A percentile compares a stretch with the other conserved stretches of the same genome.
phyloP scores from a whole-genome alignment of 1,140 invertebrate species.

The Muscidifurax raptorellus region DNA sequence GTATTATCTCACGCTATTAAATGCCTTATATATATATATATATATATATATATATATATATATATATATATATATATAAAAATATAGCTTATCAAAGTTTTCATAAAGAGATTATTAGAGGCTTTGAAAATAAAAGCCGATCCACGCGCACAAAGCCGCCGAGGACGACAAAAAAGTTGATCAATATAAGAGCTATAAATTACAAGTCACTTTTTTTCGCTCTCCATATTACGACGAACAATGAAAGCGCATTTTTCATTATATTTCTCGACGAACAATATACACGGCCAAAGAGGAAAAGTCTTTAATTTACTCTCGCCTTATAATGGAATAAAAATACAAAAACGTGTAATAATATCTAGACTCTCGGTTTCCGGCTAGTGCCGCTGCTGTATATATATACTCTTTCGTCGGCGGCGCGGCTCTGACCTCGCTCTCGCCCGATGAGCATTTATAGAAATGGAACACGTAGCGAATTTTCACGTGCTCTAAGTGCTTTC shows the following conservation, averaged over 20 bases:
- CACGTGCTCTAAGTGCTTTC: constrained; percentile 6
- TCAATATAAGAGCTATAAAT: no score
- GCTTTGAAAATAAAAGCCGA: no score
- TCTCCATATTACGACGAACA: not conserved
- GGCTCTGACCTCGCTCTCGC: not conserved
- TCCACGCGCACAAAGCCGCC: no score
- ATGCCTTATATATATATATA: not conserved
- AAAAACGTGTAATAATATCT: constrained; percentile 29
- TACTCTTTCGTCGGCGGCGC: not conserved
- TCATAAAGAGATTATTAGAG: not conserved
- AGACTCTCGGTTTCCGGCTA: not conserved
- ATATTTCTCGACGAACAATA: not conserved
- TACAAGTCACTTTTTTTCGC: no score
- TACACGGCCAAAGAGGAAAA: no score
- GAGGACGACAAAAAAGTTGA: no score
- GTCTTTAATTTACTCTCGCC: no score
- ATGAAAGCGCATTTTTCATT: not conserved
- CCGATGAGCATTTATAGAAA: constrained; percentile 19
- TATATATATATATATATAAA: no score
- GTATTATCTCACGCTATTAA: no score
- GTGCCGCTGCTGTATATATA: not conserved
- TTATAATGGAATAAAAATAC: constrained; percentile 28
- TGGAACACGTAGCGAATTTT: constrained; percentile 1
- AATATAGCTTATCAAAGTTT: not conserved
- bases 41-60: no score